A percentile compares a stretch with the other conserved stretches of the same genome.
phyloP scores from a whole-genome alignment of 1,140 invertebrate species.

The Pinna nobilis region DNA sequence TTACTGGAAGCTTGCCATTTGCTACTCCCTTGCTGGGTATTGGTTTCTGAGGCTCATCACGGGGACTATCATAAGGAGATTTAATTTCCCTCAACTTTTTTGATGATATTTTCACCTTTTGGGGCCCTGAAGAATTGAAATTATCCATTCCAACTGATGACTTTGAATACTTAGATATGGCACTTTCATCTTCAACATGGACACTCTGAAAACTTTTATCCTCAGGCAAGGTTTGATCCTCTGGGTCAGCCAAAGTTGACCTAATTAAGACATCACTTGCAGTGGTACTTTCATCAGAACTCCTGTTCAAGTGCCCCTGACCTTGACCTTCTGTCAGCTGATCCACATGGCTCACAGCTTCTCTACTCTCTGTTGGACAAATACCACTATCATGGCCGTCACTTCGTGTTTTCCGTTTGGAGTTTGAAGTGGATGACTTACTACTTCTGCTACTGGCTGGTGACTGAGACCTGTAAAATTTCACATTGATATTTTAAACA shows the following conservation, averaged over 20 bases:
- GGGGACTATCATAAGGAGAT: conserved; percentile 46
- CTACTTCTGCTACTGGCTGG: conserved; percentile 2
- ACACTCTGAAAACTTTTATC: conserved; percentile 25
- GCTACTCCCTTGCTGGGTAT: neutral
- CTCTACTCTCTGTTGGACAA: conserved; percentile 49
- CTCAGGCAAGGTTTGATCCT: conserved; percentile 33
- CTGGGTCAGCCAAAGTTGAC: conserved; percentile 49
- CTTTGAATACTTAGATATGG: conserved; percentile 54
- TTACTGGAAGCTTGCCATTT: conserved; percentile 7
- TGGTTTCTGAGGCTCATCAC: neutral
- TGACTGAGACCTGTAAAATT: conserved; percentile 8
- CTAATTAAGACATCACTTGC: conserved; percentile 62
- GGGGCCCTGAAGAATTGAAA: conserved; percentile 59
- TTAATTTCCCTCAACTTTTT: conserved; percentile 60
- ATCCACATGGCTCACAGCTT: conserved; percentile 14
- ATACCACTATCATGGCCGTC: conserved; percentile 58
- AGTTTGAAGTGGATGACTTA: conserved; percentile 20
- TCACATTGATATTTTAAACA: neutral
- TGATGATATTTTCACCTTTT: conserved; percentile 61
- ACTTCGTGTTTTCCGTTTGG: neutral
- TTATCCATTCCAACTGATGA: conserved; percentile 55
- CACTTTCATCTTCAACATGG: conserved; percentile 29
- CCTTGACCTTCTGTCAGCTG: neutral
- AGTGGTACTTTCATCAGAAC: conserved; percentile 60
- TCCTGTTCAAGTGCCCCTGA: conserved; percentile 12